A percentile compares a stretch with the other conserved stretches of the same genome.
phyloP scores from a whole-genome alignment of 1,140 invertebrate species.

The Lordiphosa mommai region DNA sequence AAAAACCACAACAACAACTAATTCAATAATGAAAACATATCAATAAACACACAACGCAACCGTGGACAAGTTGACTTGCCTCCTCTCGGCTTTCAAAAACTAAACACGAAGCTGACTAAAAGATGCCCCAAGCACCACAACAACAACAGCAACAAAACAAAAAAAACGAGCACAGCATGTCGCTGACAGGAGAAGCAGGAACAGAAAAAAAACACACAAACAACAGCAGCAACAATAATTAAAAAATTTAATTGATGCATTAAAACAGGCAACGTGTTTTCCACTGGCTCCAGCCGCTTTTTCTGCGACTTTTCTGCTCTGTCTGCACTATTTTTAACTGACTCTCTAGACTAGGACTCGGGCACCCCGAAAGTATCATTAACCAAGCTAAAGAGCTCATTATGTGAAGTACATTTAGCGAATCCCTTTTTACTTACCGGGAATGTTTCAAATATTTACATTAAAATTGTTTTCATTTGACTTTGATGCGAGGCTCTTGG shows the following conservation, averaged over 20 bases:
- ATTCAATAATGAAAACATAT: conserved; percentile 77
- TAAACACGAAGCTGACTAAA: conserved; percentile 36
- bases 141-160: conserved; percentile 28
- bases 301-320: conserved; percentile 21
- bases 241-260: conserved; percentile 78
- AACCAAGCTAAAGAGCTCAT: conserved; percentile 55
- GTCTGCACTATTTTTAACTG: conserved; percentile 69
- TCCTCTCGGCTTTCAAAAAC: conserved; percentile 60
- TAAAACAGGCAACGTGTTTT: conserved; percentile 74
- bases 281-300: conserved; percentile 33
- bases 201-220: conserved; percentile 52
- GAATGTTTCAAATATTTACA: conserved; percentile 67
- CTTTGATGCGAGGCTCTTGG: conserved; percentile 6
- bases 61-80: conserved; percentile 46
- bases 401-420: conserved; percentile 18
- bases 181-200: conserved; percentile 69
- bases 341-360: conserved; percentile 22
- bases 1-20: conserved; percentile 41
- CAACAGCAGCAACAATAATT: conserved; percentile 56
- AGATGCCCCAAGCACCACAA: conserved; percentile 36
- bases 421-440: conserved; percentile 6
- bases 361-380: conserved; percentile 23
- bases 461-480: conserved; percentile 61
- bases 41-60: conserved; percentile 60
- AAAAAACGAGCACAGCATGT: conserved; percentile 56